phyloP scores from a whole-genome alignment of 1,140 invertebrate genomes.

The Aleiodes sp. region DNA sequence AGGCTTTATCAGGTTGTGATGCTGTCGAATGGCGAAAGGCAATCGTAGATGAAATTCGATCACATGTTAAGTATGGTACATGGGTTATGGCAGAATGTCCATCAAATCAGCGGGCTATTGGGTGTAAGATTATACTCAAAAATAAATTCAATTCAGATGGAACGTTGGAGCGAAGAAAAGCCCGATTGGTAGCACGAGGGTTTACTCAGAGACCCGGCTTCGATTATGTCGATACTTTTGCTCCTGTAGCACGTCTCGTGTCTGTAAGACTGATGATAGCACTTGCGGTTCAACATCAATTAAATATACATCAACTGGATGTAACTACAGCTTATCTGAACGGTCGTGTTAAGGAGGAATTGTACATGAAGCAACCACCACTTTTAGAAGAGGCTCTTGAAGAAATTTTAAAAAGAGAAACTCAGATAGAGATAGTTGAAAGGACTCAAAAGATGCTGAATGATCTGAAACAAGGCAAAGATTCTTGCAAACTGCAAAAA shows the following conservation, averaged over 20 bases:
- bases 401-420: background rate
- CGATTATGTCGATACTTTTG: slow-evolving; percentile 47
- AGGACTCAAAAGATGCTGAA: slow-evolving; percentile 33
- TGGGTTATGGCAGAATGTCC: background rate
- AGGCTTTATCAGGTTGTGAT: background rate
- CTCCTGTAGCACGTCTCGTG: slow-evolving; percentile 41
- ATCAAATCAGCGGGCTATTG: background rate
- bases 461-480: slow-evolving; percentile 29
- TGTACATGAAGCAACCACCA: slow-evolving; percentile 55
- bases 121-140: background rate
- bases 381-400: background rate
- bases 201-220: slow-evolving; percentile 42
- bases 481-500: slow-evolving; percentile 44
- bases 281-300: slow-evolving; percentile 42
- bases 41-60: background rate
- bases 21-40: background rate
- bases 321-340: slow-evolving; percentile 52
- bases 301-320: slow-evolving; percentile 49
- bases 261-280: slow-evolving; percentile 41
- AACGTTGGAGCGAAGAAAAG: slow-evolving; percentile 39
- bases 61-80: slow-evolving; percentile 4
- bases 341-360: slow-evolving; percentile 48
- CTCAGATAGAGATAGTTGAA: background rate
- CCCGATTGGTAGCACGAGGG: slow-evolving; percentile 47
- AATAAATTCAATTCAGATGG: background rate